Conservation (phyloP, 1,140 invertebrate species). For the Prorops nasuta region DNA sequence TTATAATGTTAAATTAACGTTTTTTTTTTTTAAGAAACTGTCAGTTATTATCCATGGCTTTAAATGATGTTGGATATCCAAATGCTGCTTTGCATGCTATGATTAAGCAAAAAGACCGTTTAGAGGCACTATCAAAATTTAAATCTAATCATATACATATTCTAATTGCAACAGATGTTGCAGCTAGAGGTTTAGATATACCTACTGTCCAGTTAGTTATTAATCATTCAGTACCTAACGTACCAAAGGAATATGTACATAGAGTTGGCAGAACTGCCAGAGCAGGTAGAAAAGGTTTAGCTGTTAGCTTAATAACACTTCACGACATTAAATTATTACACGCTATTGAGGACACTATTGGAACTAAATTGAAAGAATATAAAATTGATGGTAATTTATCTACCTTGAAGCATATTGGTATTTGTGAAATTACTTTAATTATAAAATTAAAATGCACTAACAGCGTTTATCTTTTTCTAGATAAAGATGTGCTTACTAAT, state of each 20-base stretch:
- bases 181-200: constrained; percentile 88
- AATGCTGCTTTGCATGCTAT: constrained; percentile 87
- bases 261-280: constrained; percentile 94
- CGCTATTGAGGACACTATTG: constrained; percentile 82
- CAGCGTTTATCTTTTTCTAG: constrained; percentile 55
- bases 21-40: constrained; percentile 65
- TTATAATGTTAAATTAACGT: constrained; percentile 6
- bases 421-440: not conserved
- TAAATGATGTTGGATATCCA: constrained; percentile 81
- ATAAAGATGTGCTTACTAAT: constrained; percentile 80
- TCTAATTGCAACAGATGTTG: constrained; percentile 95
- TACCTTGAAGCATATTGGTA: not conserved
- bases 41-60: constrained; percentile 80
- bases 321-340: constrained; percentile 85
- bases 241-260: constrained; percentile 94
- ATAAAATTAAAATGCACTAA: constrained; percentile 2
- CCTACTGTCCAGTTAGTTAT: constrained; percentile 89
- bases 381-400: constrained; percentile 73
- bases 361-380: constrained; percentile 82
- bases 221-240: constrained; percentile 88
- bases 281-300: constrained; percentile 81
- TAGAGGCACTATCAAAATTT: constrained; percentile 78
- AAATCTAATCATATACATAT: constrained; percentile 83
- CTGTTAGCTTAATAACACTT: constrained; percentile 89
- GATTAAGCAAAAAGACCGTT: constrained; percentile 78